These are phyloP conservation scores for Trematocara macrostoma DNA, from an alignment of 2,113 vertebrate genomes.

Conservation along the genomic window DNA sequence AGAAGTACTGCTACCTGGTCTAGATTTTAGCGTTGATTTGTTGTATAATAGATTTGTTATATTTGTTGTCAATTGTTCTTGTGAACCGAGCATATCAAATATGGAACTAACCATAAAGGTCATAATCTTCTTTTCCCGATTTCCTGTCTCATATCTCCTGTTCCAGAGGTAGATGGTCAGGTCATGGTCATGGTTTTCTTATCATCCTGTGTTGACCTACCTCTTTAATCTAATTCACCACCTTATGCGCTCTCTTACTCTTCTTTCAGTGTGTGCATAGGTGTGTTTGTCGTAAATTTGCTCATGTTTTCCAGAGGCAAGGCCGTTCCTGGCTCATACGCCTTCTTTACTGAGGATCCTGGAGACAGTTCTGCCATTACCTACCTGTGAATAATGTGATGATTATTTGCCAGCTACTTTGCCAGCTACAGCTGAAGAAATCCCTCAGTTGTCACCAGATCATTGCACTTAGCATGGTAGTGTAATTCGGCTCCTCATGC, in stretches of 20 bases:
- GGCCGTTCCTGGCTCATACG: not conserved
- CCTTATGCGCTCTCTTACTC: not conserved
- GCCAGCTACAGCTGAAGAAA: not conserved
- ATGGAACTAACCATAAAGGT: not conserved
- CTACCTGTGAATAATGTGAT: not conserved
- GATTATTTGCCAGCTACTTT: not conserved
- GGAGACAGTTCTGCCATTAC: not conserved
- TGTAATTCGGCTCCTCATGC: not conserved
- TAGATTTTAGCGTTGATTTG: not conserved
- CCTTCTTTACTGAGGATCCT: not conserved
- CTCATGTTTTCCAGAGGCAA: not conserved
- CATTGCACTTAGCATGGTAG: not conserved
- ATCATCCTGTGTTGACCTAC: not conserved
- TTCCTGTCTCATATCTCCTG: not conserved
- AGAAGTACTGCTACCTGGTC: not conserved
- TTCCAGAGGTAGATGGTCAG: not conserved
- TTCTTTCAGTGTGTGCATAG: not conserved
- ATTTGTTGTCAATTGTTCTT: not conserved
- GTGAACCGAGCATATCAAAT: not conserved
- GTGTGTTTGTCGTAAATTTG: not conserved
- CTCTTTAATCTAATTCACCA: not conserved
- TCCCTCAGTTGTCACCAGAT: not conserved
- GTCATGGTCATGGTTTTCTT: not conserved
- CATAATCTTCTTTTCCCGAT: not conserved
- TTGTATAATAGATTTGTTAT: not conserved